Evolutionary conservation across 1,140 invertebrate species (phyloP).

Genomic region (Drosophila repletoides): DNA sequence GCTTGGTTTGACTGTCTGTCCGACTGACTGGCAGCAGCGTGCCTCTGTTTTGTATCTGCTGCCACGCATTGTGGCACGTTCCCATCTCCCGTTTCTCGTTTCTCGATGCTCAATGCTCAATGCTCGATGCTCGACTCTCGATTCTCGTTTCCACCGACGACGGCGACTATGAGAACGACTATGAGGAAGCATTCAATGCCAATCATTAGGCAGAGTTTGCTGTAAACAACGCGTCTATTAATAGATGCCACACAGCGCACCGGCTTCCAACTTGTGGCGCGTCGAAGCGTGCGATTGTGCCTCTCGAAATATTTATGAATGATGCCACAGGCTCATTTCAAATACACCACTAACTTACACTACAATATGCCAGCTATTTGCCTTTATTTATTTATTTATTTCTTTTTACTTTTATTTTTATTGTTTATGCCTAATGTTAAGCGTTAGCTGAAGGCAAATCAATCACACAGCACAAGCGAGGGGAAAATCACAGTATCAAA

Average conservation of each 20-base stretch:
- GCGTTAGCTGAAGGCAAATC: not conserved
- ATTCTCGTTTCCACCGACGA: no score
- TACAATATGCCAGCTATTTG: not conserved
- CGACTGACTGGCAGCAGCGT: not conserved
- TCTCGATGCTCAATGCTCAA: no score
- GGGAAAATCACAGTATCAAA: no score
- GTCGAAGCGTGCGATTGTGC: conserved; percentile 41
- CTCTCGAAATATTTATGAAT: conserved; percentile 43
- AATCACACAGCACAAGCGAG: no score
- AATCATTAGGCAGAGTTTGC: conserved; percentile 40
- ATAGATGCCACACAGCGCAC: conserved; percentile 41
- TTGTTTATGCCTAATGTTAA: no score
- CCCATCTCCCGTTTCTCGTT: conserved; percentile 27
- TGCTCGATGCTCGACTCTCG: no score
- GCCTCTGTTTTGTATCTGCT: conserved; percentile 44
- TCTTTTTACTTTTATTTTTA: not conserved
- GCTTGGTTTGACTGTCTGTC: conserved; percentile 58
- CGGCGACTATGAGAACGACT: no score
- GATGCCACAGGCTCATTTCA: conserved; percentile 16
- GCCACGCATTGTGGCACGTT: conserved; percentile 54
- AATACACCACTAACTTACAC: conserved; percentile 1
- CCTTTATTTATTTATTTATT: not conserved
- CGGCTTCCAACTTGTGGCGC: conserved; percentile 12
- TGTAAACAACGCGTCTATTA: conserved; percentile 54
- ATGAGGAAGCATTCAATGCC: conserved; percentile 35